Evolutionary conservation across 2,113 vertebrate species (phyloP).

Genomic region (Otocyon megalotis): DNA sequence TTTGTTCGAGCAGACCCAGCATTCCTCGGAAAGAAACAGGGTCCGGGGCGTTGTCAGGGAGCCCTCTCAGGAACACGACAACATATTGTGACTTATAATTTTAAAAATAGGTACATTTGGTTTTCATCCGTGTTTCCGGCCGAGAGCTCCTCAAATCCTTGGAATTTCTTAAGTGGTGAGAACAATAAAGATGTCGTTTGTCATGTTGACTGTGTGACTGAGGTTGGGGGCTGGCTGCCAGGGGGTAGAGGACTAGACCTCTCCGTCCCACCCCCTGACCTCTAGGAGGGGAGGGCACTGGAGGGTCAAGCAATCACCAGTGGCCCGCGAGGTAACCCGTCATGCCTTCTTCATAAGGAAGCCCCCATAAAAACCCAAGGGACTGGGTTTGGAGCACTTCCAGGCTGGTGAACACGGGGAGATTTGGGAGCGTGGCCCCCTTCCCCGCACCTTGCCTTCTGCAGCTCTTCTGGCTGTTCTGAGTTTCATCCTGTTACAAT

Average conservation of each 20-base stretch:
- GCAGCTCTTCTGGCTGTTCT: not conserved
- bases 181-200: not conserved
- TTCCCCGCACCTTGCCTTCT: too few species aligned
- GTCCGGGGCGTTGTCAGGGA: fast-evolving
- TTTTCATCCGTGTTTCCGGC: not conserved
- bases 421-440: not conserved
- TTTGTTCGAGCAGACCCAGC: not conserved
- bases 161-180: not conserved
- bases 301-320: not conserved
- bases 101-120: not conserved
- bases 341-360: not conserved
- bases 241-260: not conserved
- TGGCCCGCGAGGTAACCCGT: not conserved
- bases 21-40: not conserved
- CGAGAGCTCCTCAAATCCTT: not conserved
- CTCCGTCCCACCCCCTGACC: not conserved
- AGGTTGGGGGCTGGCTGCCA: not conserved
- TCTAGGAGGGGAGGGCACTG: not conserved
- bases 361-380: not conserved
- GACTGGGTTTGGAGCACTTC: not conserved
- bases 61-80: not conserved
- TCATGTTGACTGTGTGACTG: not conserved
- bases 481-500: not conserved
- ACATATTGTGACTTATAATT: not conserved
- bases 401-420: not conserved